A percentile compares a stretch with the other conserved stretches of the same genome.
These are phyloP conservation scores for Notolepis coatsorum DNA, from an alignment of 2,797 vertebrate genomes.

Conservation along the genomic window DNA sequence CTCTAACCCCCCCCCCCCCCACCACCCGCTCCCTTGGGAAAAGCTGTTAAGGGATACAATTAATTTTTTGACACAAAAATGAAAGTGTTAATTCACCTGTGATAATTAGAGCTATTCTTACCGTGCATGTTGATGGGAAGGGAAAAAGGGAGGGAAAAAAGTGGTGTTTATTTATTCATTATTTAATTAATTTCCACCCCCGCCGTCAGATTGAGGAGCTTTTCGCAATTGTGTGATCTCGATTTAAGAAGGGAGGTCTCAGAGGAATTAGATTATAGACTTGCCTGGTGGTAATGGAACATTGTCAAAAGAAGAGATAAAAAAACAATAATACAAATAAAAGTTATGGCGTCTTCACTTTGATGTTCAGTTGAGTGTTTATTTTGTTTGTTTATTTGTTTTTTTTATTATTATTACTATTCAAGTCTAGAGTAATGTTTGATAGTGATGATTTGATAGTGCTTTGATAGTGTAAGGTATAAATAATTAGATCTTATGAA, in stretches of 20 bases:
- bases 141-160: slow-evolving; percentile 75
- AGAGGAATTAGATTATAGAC: slow-evolving; percentile 79
- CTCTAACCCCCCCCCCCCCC: slow-evolving; percentile 52
- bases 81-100: slow-evolving; percentile 87
- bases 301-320: slow-evolving; percentile 69
- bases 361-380: slow-evolving; percentile 52
- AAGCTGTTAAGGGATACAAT: slow-evolving; percentile 83
- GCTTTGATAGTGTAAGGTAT: too few relatives aligned
- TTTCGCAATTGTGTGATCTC: slow-evolving; percentile 77
- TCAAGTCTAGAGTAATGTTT: slow-evolving; percentile 53
- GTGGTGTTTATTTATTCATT: slow-evolving; percentile 81
- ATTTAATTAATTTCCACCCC: slow-evolving; percentile 74
- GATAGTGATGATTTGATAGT: slow-evolving; percentile 47
- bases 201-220: slow-evolving; percentile 65
- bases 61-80: slow-evolving; percentile 88
- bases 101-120: slow-evolving; percentile 85
- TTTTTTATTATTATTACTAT: slow-evolving; percentile 41
- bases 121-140: slow-evolving; percentile 78
- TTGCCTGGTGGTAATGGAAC: slow-evolving; percentile 73
- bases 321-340: background rate
- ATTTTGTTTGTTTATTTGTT: slow-evolving; percentile 19
- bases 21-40: slow-evolving; percentile 67
- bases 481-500: slow-evolving; percentile 26
- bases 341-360: slow-evolving; percentile 70
- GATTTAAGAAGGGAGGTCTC: slow-evolving; percentile 74